These are phyloP conservation scores for Macropus fuliginosus DNA, from an alignment of 2,797 vertebrate genomes.

Conservation along the genomic window DNA sequence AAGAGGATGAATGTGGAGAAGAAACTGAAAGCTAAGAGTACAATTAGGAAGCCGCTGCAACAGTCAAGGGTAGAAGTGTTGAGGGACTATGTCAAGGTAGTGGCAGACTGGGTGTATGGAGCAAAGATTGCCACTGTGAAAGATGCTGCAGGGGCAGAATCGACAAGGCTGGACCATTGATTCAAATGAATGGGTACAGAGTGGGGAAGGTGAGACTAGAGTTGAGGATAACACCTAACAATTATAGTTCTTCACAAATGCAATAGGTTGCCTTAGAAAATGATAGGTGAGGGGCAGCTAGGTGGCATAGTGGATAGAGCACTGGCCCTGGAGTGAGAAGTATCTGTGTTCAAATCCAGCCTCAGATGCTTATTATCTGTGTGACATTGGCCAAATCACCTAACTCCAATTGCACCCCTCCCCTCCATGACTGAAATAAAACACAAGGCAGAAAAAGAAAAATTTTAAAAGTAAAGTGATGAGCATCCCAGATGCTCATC, in stretches of 20 bases:
- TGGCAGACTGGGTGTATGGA: background rate
- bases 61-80: background rate
- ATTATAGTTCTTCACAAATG: background rate
- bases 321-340: background rate
- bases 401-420: background rate
- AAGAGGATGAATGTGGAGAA: background rate
- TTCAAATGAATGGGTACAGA: background rate
- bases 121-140: background rate
- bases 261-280: background rate
- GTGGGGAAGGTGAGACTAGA: background rate
- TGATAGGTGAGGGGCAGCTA: background rate
- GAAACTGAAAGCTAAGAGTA: background rate
- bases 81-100: background rate
- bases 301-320: background rate
- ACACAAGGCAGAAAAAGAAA: background rate
- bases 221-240: background rate
- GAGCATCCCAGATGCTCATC: too few species aligned
- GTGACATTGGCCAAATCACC: background rate
- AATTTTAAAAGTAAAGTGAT: too few species aligned
- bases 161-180: background rate
- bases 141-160: background rate
- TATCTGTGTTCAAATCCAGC: background rate
- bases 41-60: background rate
- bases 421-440: background rate
- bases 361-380: too few species aligned